These are phyloP conservation scores for Cryptocephalus moraei DNA, from an alignment of 2,888 invertebrate species.

Conservation along the genomic window DNA sequence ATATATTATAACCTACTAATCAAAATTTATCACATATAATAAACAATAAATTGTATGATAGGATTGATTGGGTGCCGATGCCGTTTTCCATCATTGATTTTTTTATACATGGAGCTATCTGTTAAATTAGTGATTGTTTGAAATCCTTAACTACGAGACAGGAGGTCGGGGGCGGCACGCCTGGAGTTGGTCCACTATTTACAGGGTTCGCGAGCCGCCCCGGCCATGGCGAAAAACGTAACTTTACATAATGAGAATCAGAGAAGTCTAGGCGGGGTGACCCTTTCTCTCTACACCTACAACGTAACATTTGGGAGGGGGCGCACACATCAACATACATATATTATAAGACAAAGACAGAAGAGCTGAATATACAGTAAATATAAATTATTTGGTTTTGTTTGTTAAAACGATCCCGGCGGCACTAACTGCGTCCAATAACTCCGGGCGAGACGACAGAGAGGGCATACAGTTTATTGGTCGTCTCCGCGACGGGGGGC, in stretches of 20 bases:
- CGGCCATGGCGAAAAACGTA: constrained; percentile 35
- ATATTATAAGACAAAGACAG: constrained; percentile 24
- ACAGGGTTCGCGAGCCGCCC: constrained; percentile 27
- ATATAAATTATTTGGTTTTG: constrained; percentile 43
- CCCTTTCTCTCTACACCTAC: constrained; percentile 24
- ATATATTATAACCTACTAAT: constrained; percentile 33
- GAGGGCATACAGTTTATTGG: constrained; percentile 1
- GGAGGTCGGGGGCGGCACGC: constrained; percentile 14
- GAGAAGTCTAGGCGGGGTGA: constrained; percentile 11
- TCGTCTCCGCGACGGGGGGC: constrained; percentile 8
- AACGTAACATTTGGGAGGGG: constrained; percentile 23
- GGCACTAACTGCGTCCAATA: constrained; percentile 24
- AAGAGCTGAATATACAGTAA: constrained; percentile 28
- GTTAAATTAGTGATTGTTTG: constrained; percentile 45
- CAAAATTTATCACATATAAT: constrained; percentile 42
- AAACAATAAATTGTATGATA: constrained; percentile 34
- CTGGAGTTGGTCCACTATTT: constrained; percentile 37
- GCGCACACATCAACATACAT: constrained; percentile 30
- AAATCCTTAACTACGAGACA: constrained; percentile 37
- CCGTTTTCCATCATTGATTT: constrained; percentile 18
- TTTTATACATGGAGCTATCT: constrained; percentile 16
- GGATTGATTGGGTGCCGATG: constrained; percentile 38
- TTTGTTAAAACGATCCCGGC: constrained; percentile 40
- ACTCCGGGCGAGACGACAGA: no score
- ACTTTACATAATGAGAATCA: constrained; percentile 23